Evolutionary conservation across 2,888 invertebrate genomes (phyloP), one percentile per base, ranked within the genome.

Genomic region (Erebia palarica): DNA sequence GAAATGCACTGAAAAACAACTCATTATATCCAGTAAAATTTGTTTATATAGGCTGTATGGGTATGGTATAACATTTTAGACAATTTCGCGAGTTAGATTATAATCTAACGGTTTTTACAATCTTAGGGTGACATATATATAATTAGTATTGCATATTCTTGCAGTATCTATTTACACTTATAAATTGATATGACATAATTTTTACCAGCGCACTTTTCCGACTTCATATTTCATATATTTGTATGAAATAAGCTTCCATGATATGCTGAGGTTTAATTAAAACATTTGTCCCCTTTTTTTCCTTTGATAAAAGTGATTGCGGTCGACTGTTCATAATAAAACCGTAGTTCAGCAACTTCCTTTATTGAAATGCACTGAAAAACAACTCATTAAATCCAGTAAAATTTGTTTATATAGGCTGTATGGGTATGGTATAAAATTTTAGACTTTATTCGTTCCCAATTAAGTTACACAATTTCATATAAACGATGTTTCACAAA

Each of bases 251-350:
- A 27, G 63, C 49, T 27, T 51, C 44, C 42, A 27, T 13, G 3
- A 3, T 55, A 16, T 55, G 55, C 51, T 51, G 44, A 61, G 51
- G n/a, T 64, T 64, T 64, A 64, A 64, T 51, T 51, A 64, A 51
- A 64, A 36, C n/a, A 10, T 27, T 14, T 36, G 51, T 64, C 51
- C 64, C 51, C 36, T 64, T 64, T 64, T 64, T n/a, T 51, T 36
- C 27, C 51, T 27, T 51, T n/a, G 27, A 64, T 51, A 53, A 64
- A 51, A 64, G 51, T 64, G 16, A 64, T 64, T 53, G 51, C 64
- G 64, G 64, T 64, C 36, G 4, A 53, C 64, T 55, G 55, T 53
- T 64, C 36, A 53, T 36, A n/a, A n/a, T 1, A 14, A 64, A 64
- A 51, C 64, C 51, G 51, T 51, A 64, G 36, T 64, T 53, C 64